Evolutionary conservation across 2,797 vertebrate species (phyloP).

Genomic region (Mus caroli): DNA sequence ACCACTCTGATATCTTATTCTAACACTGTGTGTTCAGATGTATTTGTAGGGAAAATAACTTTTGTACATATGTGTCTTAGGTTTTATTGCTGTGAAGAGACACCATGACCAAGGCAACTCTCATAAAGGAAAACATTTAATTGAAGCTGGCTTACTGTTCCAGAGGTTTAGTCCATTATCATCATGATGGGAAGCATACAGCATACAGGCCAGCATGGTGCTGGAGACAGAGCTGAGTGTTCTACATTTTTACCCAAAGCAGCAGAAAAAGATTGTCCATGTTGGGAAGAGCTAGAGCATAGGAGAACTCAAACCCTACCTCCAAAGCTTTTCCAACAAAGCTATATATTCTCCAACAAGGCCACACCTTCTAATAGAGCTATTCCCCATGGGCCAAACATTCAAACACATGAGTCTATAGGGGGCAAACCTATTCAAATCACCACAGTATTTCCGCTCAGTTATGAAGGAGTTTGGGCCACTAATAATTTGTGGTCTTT

Average conservation of each 20-base stretch:
- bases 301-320: background rate
- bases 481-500: background rate
- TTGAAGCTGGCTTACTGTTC: background rate
- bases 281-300: background rate
- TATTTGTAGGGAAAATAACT: constrained; percentile 1
- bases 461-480: background rate
- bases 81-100: background rate
- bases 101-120: background rate
- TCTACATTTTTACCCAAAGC: background rate
- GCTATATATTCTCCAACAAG: background rate
- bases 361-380: background rate
- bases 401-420: background rate
- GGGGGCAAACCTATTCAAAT: background rate
- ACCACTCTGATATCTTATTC: background rate
- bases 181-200: background rate
- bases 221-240: background rate
- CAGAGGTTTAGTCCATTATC: background rate
- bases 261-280: background rate
- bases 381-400: background rate
- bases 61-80: background rate
- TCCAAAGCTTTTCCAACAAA: background rate
- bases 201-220: background rate
- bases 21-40: background rate
- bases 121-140: background rate
- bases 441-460: background rate